Base-by-base conservation (phyloP, 1,140 invertebrate genomes). In the Zaprionus vittiger region DNA sequence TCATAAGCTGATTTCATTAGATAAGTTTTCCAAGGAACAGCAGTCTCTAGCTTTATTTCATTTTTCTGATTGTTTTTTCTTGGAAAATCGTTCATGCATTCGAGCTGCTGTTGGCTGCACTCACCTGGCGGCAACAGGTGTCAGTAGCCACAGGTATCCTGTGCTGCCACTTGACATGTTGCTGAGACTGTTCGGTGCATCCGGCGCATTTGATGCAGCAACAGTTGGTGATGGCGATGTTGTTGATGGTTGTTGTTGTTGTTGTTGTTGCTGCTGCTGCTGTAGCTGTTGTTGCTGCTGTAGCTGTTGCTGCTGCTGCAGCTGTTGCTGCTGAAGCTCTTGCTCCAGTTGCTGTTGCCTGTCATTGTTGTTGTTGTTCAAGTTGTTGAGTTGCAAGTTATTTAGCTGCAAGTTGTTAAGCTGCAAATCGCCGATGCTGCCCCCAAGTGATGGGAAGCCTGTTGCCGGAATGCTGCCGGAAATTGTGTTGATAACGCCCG, bases 41-140 rank as follows among this genome's bases (percentile, higher is more conserved):
- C 37, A 15, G 14, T 38, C 1, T 5, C 12, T 28, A 14, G 2
- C 9, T 14, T 6, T 37, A 37, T 3, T 37, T 3, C 34, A 37
- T 38, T 15, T 38, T 38, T 34, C 31, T 34, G 31, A 34, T 34
- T 34, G 31, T 0, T 17, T 47, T n/a, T 17, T 7, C 41, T 62
- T 44, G 22, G 26, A 17, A 34, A 24, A 61, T 26, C 34, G 4
- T 11, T 22, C 15, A 28, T 11, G 47, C 17, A 38, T 15, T 31
- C 22, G 55, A 57, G 15, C 28, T 57, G 14, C 9, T 7, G 17
- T 7, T 5, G 28, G 38, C 38, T 44, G 41, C 47, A 83, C 83
- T 82, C 57, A 93, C 92, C 92, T 93, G 28, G 92, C 92, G 12
- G 90, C 92, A 79, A 93, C 92, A 91, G 92, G 92, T 92, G 92